Conservation (phyloP, 1,140 invertebrate genomes). For the Eriosoma lanigerum region DNA sequence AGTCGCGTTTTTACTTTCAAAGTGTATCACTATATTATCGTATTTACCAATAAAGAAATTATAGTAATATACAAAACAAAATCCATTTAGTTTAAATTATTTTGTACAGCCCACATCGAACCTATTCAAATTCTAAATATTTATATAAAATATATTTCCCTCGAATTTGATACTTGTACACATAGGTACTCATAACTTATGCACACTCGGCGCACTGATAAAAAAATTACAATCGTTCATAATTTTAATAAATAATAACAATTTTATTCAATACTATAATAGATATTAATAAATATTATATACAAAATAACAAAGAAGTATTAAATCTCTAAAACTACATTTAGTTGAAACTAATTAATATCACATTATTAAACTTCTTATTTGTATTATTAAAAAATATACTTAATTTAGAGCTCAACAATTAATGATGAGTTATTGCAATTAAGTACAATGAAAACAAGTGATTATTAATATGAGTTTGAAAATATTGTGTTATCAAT, state of each 20-base stretch:
- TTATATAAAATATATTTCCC: too few relatives aligned
- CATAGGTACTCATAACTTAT: too few relatives aligned
- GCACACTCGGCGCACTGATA: too few relatives aligned
- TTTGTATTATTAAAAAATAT: neutral
- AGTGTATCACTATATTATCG: too few relatives aligned
- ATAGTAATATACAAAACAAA: too few relatives aligned
- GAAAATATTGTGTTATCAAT: neutral
- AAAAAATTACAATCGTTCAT: neutral
- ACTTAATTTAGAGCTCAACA: slow-evolving; percentile 15
- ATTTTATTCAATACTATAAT: slow-evolving; percentile 25
- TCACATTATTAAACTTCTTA: slow-evolving; percentile 34
- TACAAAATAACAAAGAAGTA: slow-evolving; percentile 45
- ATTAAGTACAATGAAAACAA: slow-evolving; percentile 8
- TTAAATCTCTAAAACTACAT: slow-evolving; percentile 23
- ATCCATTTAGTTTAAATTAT: too few relatives aligned
- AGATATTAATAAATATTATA: slow-evolving; percentile 22
- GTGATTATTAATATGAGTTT: slow-evolving; percentile 25
- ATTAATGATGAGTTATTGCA: slow-evolving; percentile 24
- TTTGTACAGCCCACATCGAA: too few relatives aligned
- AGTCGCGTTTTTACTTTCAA: too few relatives aligned
- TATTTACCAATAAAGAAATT: too few relatives aligned
- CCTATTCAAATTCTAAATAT: too few relatives aligned
- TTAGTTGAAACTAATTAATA: slow-evolving; percentile 44
- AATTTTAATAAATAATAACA: slow-evolving; percentile 46
- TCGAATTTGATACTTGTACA: too few relatives aligned